Percentiles rank a stretch among this genome's conserved stretches.
These are phyloP conservation scores for Cyclopterus lumpus DNA, from an alignment of 2,797 vertebrate species.

Conservation along the genomic window DNA sequence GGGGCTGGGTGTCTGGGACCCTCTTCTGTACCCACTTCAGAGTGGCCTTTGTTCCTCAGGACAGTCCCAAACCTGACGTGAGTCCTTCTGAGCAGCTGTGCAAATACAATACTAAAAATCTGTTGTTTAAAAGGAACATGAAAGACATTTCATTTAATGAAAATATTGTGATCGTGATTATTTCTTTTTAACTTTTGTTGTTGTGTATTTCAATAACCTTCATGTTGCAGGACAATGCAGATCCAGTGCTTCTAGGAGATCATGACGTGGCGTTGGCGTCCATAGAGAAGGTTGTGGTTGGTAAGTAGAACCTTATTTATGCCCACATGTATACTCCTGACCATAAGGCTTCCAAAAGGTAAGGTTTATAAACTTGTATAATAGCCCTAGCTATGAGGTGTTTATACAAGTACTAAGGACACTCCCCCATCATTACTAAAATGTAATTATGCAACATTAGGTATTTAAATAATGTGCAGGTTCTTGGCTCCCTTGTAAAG, in stretches of 20 bases:
- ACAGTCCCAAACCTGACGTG: conserved; percentile 80
- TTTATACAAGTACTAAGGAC: background rate
- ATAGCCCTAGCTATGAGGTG: background rate
- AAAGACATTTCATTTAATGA: background rate
- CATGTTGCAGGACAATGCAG: conserved; percentile 80
- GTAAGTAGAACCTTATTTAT: conserved; percentile 77
- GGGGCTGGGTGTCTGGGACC: conserved; percentile 87
- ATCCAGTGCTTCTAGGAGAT: conserved; percentile 84
- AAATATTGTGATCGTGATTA: background rate
- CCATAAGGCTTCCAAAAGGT: no score
- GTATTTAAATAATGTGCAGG: background rate
- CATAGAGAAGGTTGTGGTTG: conserved; percentile 92
- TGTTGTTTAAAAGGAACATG: background rate
- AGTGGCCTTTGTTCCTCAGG: conserved; percentile 89
- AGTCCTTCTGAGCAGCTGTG: conserved; percentile 54
- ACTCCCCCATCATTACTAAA: background rate
- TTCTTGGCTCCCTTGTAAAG: background rate
- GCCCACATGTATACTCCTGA: background rate
- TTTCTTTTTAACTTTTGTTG: background rate
- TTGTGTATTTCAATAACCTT: background rate
- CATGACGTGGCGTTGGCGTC: conserved; percentile 90
- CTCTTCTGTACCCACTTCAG: conserved; percentile 92
- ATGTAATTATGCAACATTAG: background rate
- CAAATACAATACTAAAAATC: background rate
- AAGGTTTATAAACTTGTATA: background rate